phyloP scores from a whole-genome alignment of 2,797 vertebrate genomes.

The Helarctos malayanus region DNA sequence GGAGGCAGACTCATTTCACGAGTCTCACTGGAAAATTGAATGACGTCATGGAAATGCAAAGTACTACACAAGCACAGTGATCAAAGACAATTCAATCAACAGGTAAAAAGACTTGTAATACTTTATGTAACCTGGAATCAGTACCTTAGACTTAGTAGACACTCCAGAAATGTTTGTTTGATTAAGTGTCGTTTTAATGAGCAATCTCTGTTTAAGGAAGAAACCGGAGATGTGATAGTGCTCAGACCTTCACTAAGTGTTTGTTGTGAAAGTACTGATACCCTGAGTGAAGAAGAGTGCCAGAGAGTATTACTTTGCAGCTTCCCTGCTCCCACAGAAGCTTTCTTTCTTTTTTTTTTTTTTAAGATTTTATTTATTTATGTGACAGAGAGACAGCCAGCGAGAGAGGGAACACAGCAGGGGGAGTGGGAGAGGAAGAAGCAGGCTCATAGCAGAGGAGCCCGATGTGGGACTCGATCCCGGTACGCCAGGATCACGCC shows the following conservation, averaged over 20 bases:
- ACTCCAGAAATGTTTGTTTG: conserved; percentile 4
- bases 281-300: background rate
- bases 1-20: background rate
- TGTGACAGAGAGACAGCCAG: too few species aligned
- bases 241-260: background rate
- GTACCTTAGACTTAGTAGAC: background rate
- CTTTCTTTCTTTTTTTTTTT: too few species aligned
- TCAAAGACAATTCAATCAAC: background rate
- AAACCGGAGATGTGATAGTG: background rate
- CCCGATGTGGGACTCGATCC: too few species aligned
- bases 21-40: conserved; percentile 35
- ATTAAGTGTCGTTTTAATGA: background rate
- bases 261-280: conserved; percentile 8
- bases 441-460: too few species aligned
- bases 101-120: background rate
- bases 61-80: background rate
- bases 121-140: conserved; percentile 28
- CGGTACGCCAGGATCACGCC: too few species aligned
- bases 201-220: background rate
- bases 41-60: conserved; percentile 27
- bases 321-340: background rate
- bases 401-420: too few species aligned
- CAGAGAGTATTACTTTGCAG: background rate
- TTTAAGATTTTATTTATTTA: too few species aligned
- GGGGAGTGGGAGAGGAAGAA: too few species aligned